Percentiles rank a stretch among this genome's conserved stretches.
These are phyloP conservation scores for Emmelina monodactyla DNA, from an alignment of 2,888 invertebrate species.

Conservation along the genomic window DNA sequence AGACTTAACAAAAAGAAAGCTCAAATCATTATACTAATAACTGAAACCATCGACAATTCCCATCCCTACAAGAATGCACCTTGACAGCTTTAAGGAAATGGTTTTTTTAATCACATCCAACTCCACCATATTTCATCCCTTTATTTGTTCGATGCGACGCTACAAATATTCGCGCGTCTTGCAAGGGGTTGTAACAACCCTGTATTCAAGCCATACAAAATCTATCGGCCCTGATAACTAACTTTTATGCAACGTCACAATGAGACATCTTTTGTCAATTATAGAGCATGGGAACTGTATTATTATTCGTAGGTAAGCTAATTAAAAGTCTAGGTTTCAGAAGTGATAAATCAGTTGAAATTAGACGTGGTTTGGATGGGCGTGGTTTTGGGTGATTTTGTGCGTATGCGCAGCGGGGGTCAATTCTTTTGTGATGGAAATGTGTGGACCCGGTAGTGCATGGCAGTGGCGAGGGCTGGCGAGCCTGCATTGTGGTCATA, in stretches of 20 bases:
- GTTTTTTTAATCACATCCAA: slow-evolving; percentile 58
- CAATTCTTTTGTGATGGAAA: slow-evolving; percentile 42
- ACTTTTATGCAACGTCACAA: slow-evolving; percentile 27
- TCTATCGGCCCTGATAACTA: slow-evolving; percentile 1
- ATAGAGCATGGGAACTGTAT: slow-evolving; percentile 1
- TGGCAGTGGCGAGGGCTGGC: too few relatives aligned
- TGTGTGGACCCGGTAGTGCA: too few relatives aligned
- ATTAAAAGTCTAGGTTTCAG: background rate
- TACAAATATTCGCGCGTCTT: slow-evolving; percentile 58
- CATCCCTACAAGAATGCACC: too few relatives aligned
- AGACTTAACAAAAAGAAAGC: too few relatives aligned
- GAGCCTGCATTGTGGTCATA: too few relatives aligned
- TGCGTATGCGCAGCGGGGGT: slow-evolving; percentile 33
- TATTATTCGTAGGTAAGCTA: background rate
- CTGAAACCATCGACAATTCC: too few relatives aligned
- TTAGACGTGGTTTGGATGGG: slow-evolving; percentile 14
- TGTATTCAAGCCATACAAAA: slow-evolving; percentile 10
- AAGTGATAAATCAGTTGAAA: background rate
- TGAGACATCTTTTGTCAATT: slow-evolving; percentile 9
- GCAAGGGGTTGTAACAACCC: slow-evolving; percentile 34
- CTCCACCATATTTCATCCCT: slow-evolving; percentile 62
- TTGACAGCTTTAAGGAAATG: slow-evolving; percentile 56
- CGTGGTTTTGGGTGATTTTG: slow-evolving; percentile 32
- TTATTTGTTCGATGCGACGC: slow-evolving; percentile 47
- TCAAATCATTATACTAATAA: too few relatives aligned